These are phyloP conservation scores for Pollicipes pollicipes DNA, from an alignment of 1,140 invertebrate genomes.

Conservation along the genomic window DNA sequence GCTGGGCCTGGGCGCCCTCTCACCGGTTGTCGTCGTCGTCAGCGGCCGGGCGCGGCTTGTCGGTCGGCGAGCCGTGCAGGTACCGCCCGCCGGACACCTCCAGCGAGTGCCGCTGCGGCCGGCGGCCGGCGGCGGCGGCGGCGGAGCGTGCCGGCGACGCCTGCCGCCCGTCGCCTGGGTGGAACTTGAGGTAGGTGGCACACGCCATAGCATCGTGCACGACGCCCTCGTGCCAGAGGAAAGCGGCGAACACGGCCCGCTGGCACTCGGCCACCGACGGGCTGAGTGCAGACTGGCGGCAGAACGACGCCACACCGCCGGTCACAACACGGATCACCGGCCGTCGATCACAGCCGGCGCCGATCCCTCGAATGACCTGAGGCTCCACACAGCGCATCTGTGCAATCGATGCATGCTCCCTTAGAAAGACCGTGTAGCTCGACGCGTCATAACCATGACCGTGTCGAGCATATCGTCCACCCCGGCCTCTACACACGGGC, in stretches of 20 bases:
- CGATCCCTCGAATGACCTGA: no score
- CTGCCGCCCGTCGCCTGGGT: slow-evolving; percentile 65
- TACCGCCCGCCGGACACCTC: slow-evolving; percentile 39
- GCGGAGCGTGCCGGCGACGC: slow-evolving; percentile 30
- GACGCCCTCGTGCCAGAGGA: slow-evolving; percentile 92
- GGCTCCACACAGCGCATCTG: no score
- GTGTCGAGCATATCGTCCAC: no score
- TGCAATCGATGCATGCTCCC: no score
- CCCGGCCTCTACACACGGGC: no score
- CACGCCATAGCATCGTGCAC: slow-evolving; percentile 95
- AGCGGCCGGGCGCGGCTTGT: no score
- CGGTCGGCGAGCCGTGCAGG: neutral
- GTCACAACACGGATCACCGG: no score
- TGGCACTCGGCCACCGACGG: slow-evolving; percentile 83
- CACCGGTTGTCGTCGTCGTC: no score
- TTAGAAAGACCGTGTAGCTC: no score
- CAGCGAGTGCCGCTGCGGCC: slow-evolving; percentile 47
- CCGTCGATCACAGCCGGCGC: no score
- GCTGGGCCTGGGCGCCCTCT: neutral
- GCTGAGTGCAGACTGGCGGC: slow-evolving; percentile 55
- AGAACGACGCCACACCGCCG: slow-evolving; percentile 18
- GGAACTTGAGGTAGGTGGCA: slow-evolving; percentile 87
- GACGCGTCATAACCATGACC: no score
- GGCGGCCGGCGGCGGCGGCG: no score
- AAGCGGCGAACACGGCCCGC: slow-evolving; percentile 81